Base-by-base conservation (phyloP, 2,888 invertebrate genomes). In the Amblyjoppa proteus region DNA sequence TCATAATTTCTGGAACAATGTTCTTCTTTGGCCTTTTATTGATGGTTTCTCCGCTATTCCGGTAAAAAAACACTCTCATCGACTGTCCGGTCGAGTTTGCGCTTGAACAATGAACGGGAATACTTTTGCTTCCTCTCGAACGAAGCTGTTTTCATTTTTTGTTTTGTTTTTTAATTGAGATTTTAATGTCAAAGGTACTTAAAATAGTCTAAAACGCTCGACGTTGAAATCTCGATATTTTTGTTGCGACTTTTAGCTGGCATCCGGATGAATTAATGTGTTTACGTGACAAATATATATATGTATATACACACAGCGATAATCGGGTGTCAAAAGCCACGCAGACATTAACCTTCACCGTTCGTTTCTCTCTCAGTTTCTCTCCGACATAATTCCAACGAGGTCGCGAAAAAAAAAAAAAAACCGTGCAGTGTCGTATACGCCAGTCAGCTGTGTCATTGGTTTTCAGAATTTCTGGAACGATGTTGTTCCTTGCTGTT, bases 341-440 rank as follows among this genome's bases (percentile, higher is more conserved):
- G 9, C 70, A 71, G 25, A 38, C 45, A 73, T 73, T 68, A 13
- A 45, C 77, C 84, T 81, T 84, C 77, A 81, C 81, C 28, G 68
- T 34, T 56, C 61, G 34, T 41, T 71, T 31, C 53, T 76, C 38
- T 51, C 76, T 58, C 81, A 84, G 81, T 84, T 25, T 45, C 64
- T 75, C 70, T 79, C 34, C 38, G 53, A 34, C 64, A 58, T n/a
- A 56, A 56, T 84, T 71, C 73, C 51, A 45, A 68, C 58, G 71
- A 66, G 76, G 71, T 64, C 49, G 83, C 28, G 64, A 3, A 25
- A 20, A 20, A 20, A 20, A 20, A 20, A 20, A 20, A 20, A 20
- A 58, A 28, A 58, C 28, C 66, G 25, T n/a, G 45, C 58, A 28
- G 58, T 58, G n/a, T 28, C 25, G 3, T 4, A 16, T 25, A 75